Conservation (phyloP, 2,888 invertebrate genomes). For the Aphodius granarius region DNA sequence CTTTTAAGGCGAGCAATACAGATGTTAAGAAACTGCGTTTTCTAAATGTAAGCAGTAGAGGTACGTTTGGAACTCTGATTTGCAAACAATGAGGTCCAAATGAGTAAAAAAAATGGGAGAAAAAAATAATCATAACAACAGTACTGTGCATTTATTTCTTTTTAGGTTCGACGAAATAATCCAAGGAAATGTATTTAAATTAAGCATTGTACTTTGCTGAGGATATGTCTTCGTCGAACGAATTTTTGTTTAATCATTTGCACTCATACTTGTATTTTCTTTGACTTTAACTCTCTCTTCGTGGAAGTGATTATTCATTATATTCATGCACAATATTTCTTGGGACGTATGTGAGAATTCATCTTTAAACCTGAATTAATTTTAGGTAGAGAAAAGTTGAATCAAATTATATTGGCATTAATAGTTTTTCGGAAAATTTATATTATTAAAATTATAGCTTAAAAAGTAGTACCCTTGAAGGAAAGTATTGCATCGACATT, state of each 20-base stretch:
- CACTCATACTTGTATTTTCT: neutral
- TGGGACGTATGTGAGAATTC: too few relatives aligned
- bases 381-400: too few relatives aligned
- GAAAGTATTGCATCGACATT: too few relatives aligned
- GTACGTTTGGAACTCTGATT: neutral
- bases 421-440: too few relatives aligned
- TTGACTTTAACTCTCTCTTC: neutral
- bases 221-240: neutral
- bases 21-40: neutral
- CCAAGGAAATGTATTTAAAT: neutral
- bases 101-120: neutral
- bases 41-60: neutral
- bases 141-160: neutral
- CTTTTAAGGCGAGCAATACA: neutral
- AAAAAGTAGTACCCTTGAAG: too few relatives aligned
- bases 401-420: too few relatives aligned
- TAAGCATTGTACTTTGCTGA: neutral
- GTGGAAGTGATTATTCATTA: neutral
- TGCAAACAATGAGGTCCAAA: neutral
- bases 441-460: too few relatives aligned
- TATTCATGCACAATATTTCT: too few relatives aligned
- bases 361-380: too few relatives aligned
- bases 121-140: neutral
- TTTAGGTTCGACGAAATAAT: neutral
- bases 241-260: neutral